A percentile compares a stretch with the other conserved stretches of the same genome.
Conservation (phyloP, 2,113 vertebrate genomes). For the Dendropsophus ebraccatus region DNA sequence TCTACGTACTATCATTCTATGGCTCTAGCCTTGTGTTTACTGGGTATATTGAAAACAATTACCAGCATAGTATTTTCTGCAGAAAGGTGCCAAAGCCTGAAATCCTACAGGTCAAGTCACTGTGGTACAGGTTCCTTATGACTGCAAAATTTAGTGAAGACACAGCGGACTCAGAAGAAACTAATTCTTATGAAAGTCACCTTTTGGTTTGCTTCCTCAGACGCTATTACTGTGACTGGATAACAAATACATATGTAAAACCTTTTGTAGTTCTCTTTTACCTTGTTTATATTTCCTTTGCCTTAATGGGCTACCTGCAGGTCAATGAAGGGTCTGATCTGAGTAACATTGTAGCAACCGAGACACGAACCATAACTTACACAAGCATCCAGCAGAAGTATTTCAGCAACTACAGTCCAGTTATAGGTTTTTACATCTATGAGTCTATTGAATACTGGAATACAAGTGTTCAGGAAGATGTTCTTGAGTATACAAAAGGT, state of each 20-base stretch:
- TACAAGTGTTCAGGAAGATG: conserved; percentile 92
- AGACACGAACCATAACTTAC: conserved; percentile 93
- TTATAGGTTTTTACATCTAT: conserved; percentile 98
- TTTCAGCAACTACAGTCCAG: conserved; percentile 96
- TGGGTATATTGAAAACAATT: conserved; percentile 97
- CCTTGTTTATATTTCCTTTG: conserved; percentile 98
- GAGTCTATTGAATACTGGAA: conserved; percentile 99
- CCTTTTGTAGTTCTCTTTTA: conserved; percentile 99
- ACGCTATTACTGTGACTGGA: conserved; percentile 98
- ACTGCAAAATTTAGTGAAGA: conserved; percentile 94
- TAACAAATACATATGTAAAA: conserved; percentile 99
- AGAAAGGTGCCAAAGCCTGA: conserved; percentile 94
- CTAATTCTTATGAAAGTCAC: conserved; percentile 90
- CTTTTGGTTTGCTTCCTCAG: conserved; percentile 95
- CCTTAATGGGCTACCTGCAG: conserved; percentile 98
- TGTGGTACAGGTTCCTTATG: conserved; percentile 97
- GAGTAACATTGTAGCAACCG: conserved; percentile 93
- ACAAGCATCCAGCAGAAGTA: conserved; percentile 93
- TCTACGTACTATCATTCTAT: conserved; percentile 97
- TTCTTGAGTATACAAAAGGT: conserved; percentile 93
- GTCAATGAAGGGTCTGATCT: conserved; percentile 97
- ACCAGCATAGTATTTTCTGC: conserved; percentile 98
- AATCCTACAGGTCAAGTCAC: conserved; percentile 89
- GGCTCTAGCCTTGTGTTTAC: conserved; percentile 97
- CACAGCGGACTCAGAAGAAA: conserved; percentile 76